Conservation (phyloP, 2,113 vertebrate species). For the Pelodiscus sinensis region DNA sequence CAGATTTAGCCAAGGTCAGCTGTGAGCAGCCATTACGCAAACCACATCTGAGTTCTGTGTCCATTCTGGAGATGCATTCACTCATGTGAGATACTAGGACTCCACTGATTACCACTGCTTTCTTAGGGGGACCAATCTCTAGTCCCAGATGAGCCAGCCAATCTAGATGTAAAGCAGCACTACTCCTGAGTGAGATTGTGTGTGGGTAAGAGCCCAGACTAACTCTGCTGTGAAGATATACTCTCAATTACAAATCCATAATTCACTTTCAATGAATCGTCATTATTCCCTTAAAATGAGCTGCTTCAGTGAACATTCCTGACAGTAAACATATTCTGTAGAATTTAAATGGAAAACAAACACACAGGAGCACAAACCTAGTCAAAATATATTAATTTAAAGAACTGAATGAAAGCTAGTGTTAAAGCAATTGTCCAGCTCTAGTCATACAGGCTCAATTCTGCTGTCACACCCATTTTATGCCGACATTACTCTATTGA, state of each 20-base stretch:
- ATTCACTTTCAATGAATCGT: not conserved
- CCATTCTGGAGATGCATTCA: slow-evolving; percentile 6
- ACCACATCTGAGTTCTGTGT: not conserved
- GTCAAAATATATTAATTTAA: not conserved
- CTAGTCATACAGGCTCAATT: not conserved
- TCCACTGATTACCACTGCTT: not conserved
- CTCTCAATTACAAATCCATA: not conserved
- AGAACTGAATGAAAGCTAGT: not conserved
- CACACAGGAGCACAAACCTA: too few species aligned
- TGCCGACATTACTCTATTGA: not conserved
- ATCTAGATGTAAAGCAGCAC: not conserved
- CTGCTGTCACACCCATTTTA: not conserved
- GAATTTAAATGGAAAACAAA: not conserved
- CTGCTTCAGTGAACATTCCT: not conserved
- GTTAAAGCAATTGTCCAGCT: not conserved
- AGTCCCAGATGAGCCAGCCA: not conserved
- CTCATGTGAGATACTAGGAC: not conserved
- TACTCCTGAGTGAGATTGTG: not conserved
- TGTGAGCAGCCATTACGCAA: slow-evolving; percentile 6
- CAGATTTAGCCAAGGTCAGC: not conserved
- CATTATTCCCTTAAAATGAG: not conserved
- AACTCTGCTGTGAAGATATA: not conserved
- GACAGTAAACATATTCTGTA: not conserved
- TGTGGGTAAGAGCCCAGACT: not conserved
- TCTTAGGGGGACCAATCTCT: not conserved